These are phyloP conservation scores for Diacarnus erythraeanus DNA, from an alignment of 37 sponge, comb jelly and placozoan species.

Conservation along the genomic window DNA sequence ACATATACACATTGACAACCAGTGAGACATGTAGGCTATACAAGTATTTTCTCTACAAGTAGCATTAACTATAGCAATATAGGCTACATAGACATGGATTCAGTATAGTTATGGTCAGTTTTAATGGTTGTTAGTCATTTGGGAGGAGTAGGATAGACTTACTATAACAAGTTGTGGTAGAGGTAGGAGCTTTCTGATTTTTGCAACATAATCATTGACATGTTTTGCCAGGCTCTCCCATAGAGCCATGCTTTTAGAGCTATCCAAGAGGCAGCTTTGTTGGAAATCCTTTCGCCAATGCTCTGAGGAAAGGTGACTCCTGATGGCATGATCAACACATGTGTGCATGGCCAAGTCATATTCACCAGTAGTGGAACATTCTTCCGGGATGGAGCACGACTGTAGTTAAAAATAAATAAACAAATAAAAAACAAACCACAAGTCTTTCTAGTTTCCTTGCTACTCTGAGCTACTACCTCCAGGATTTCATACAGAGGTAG, in stretches of 20 bases:
- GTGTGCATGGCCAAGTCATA: conserved; percentile 11
- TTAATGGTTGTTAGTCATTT: too few species aligned
- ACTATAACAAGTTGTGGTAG: neutral
- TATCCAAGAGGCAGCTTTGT: neutral
- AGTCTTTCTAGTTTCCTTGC: too few species aligned
- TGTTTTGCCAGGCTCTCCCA: neutral
- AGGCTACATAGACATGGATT: too few species aligned
- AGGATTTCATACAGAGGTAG: too few species aligned
- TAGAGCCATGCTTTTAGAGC: neutral
- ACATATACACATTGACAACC: too few species aligned
- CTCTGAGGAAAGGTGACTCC: neutral
- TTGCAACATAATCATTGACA: neutral
- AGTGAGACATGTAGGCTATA: too few species aligned
- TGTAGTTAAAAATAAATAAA: too few species aligned
- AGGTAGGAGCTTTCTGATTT: neutral
- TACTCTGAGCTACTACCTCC: too few species aligned
- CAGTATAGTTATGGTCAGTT: too few species aligned
- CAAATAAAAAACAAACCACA: too few species aligned
- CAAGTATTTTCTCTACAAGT: too few species aligned
- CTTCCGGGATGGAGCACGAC: neutral
- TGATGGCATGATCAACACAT: neutral
- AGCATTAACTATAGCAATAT: too few species aligned
- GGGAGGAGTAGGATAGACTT: neutral
- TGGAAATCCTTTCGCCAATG: neutral
- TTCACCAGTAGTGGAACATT: neutral